Base-by-base conservation (phyloP, 1,140 invertebrate genomes). In the Ladona fulva region DNA sequence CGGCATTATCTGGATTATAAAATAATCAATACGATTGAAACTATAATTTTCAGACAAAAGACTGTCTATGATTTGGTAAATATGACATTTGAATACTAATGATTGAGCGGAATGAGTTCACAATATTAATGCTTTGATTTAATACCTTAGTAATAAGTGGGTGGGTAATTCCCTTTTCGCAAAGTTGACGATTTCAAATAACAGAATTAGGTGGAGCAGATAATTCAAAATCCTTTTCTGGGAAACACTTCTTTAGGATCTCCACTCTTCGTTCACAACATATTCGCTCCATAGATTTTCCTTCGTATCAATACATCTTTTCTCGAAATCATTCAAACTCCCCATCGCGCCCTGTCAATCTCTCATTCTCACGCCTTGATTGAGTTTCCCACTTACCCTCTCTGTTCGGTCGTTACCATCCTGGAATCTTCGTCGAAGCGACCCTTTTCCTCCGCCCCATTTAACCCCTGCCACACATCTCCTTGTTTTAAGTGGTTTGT, bases 401-500 rank as follows among this genome's bases (percentile, higher is more conserved):
- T n/a, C n/a, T n/a, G 19, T 19, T 52, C n/a, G 52, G 52, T 66
- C 52, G 52, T 66, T 66, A 66, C 52, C 52, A 5, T 66, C 52
- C 5, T 16, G n/a, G 52, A 66, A 66, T 66, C 52, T 66, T 66
- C 52, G 52, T 66, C 16, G 52, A 19, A 10, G 44, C 44, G 52
- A 22, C 52, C n/a, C 52, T 22, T 66, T 66, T 12, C 44, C 10
- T 10, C 19, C 44, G 10, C 44, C 44, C 44, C 44, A 52, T 52
- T 52, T 11, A 10, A 52, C 19, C 19, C 44, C 44, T 19, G 10
- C 19, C 19, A 52, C 44, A 10, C 19, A 10, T 52, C 52, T 66
- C 52, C 52, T 19, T 66, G 52, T 66, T 66, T 66, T 66, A 66
- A 66, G 52, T 66, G 52, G 52, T 66, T 66, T 66, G 52, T 66